A percentile compares a stretch with the other conserved stretches of the same genome.
Conservation (phyloP, 2,888 invertebrate species). For the Amaurobius ferox region DNA sequence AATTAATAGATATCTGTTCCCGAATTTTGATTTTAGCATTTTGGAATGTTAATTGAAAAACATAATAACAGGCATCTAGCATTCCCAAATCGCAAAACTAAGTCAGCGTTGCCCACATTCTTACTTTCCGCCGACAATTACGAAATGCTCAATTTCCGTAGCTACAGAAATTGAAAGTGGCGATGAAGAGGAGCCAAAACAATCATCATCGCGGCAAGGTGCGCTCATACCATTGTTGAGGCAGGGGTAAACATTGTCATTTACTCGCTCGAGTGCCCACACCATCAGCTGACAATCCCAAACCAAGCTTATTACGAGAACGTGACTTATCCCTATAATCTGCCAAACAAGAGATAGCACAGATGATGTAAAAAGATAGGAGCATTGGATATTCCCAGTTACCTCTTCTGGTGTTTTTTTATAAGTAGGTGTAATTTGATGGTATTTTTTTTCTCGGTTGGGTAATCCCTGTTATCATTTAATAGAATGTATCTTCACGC, state of each 20-base stretch:
- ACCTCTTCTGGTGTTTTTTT: not conserved
- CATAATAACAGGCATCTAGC: too few species aligned
- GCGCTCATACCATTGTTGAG: not conserved
- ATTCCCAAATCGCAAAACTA: too few species aligned
- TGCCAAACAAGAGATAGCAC: not conserved
- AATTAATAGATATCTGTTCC: too few species aligned
- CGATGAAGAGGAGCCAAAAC: too few species aligned
- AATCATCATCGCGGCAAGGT: too few species aligned
- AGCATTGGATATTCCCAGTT: not conserved
- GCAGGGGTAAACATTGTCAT: not conserved
- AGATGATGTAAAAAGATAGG: not conserved
- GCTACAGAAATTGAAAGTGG: too few species aligned
- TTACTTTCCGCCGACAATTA: too few species aligned
- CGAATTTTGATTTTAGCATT: too few species aligned
- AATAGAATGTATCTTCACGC: not conserved
- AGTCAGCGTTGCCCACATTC: too few species aligned
- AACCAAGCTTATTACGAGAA: not conserved
- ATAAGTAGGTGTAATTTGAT: not conserved
- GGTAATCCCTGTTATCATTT: not conserved
- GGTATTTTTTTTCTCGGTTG: not conserved
- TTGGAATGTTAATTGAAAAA: too few species aligned
- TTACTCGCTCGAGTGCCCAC: not conserved
- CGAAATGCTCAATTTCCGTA: too few species aligned
- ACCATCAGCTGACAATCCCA: not conserved
- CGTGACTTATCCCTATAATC: not conserved